Evolutionary conservation across 1,140 invertebrate genomes (phyloP).

Genomic region (Centruroides sculpturatus): DNA sequence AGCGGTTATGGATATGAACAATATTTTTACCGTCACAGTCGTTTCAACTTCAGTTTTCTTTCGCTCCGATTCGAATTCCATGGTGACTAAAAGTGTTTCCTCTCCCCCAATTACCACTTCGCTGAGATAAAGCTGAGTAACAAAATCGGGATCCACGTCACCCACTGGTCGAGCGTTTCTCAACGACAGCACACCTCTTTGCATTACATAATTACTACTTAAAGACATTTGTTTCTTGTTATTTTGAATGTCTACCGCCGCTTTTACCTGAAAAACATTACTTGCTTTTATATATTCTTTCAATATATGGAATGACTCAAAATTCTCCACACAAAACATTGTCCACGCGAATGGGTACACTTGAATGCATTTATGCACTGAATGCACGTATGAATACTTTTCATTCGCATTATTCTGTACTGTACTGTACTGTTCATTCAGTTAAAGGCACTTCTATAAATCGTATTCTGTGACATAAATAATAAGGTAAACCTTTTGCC

Average conservation of each 20-base stretch:
- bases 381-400: too few species aligned
- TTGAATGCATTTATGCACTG: too few species aligned
- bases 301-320: too few species aligned
- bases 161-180: background rate
- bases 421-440: too few species aligned
- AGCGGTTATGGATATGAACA: conserved; percentile 11
- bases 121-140: conserved; percentile 4
- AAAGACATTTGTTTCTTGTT: conserved; percentile 4
- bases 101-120: conserved; percentile 12
- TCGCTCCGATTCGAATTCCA: conserved; percentile 11
- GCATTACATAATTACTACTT: conserved; percentile 6
- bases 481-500: too few species aligned
- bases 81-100: conserved; percentile 5
- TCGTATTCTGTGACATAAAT: too few species aligned
- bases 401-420: too few species aligned
- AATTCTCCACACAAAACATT: too few species aligned
- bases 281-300: too few species aligned
- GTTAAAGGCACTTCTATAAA: too few species aligned
- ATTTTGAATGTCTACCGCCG: conserved; percentile 7
- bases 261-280: conserved; percentile 2
- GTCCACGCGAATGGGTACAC: too few species aligned
- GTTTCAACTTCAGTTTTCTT: conserved; percentile 10
- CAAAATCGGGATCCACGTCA: background rate
- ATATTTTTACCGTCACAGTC: conserved; percentile 8
- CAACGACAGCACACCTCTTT: background rate